Evolutionary conservation across 1,140 invertebrate genomes (phyloP).

Genomic region (Harpegnathos saltator): DNA sequence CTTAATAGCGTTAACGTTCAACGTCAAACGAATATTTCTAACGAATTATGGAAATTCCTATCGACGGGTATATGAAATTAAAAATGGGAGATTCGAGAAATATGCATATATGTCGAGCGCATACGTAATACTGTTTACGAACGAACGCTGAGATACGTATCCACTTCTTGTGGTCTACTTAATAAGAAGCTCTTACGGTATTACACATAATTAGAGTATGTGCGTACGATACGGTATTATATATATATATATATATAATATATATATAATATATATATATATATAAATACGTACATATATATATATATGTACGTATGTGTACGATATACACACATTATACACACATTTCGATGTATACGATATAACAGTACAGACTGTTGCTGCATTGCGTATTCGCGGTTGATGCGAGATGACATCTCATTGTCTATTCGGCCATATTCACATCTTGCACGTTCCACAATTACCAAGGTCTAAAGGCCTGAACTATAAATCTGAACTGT

Average conservation of each 20-base stretch:
- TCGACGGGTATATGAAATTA: background rate
- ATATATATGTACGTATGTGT: slow-evolving; percentile 9
- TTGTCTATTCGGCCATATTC: background rate
- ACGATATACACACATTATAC: slow-evolving; percentile 11
- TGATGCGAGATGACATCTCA: background rate
- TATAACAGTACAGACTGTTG: slow-evolving; percentile 28
- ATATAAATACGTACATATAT: background rate
- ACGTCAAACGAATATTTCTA: slow-evolving; percentile 11
- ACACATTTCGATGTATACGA: slow-evolving; percentile 59
- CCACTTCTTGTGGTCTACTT: slow-evolving; percentile 11
- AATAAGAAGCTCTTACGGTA: slow-evolving; percentile 35
- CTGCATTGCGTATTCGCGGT: slow-evolving; percentile 34
- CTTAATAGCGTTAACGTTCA: background rate
- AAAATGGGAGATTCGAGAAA: background rate
- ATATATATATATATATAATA: background rate
- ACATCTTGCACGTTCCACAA: slow-evolving; percentile 6
- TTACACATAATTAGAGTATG: slow-evolving; percentile 25
- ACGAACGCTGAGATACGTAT: slow-evolving; percentile 12
- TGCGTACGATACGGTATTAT: slow-evolving; percentile 10
- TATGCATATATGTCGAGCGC: background rate
- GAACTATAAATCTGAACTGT: slow-evolving; percentile 1
- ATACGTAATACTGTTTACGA: slow-evolving; percentile 13
- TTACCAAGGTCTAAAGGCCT: slow-evolving; percentile 13
- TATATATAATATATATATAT: background rate
- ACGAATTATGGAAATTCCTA: background rate